Evolutionary conservation across 1,140 invertebrate genomes (phyloP), one percentile per base, ranked within the genome.

Genomic region (Physella acuta): DNA sequence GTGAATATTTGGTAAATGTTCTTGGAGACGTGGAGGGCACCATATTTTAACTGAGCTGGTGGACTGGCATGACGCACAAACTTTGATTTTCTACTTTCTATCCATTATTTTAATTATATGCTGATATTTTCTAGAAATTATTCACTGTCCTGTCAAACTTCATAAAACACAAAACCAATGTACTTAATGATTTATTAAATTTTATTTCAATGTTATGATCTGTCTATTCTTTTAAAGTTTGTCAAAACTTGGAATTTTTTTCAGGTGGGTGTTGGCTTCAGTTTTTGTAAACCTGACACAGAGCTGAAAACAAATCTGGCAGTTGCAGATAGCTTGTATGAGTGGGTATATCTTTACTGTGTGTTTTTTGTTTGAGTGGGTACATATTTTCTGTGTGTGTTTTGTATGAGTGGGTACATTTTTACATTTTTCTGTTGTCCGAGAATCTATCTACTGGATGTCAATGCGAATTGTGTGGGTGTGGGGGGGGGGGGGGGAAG

Each of bases 231-330:
- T n/a, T n/a, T n/a, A n/a, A n/a, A n/a, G n/a, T n/a, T 65, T 28
- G 8, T 39, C 30, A 16, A 20, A 3, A 33, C 28, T 67, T 24
- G 44, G 28, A 60, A 39, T 28, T 0, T n/a, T 55, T 24, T 65
- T 11, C 39, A 72, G 71, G 65, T 72, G 5, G 65, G 65, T 34
- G 71, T 63, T 2, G 71, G 71, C 44, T 72, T 68, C 52, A 72
- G 71, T 28, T 68, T 53, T 55, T 55, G 62, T 1, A 44, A 30
- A 20, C 44, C 55, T 26, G 62, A 53, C 26, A 55, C 53, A 49
- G 30, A 59, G 3, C 55, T 39, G 37, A 71, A 49, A 26, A 34
- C 53, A 39, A 71, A 58, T 33, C 3, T 36, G 0, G 69, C 34
- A 26, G 56, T 60, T 3, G 53, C 53, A 33, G 30, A 33, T n/a